Conservation (phyloP, 2,888 invertebrate genomes). For the Melipona beecheii region DNA sequence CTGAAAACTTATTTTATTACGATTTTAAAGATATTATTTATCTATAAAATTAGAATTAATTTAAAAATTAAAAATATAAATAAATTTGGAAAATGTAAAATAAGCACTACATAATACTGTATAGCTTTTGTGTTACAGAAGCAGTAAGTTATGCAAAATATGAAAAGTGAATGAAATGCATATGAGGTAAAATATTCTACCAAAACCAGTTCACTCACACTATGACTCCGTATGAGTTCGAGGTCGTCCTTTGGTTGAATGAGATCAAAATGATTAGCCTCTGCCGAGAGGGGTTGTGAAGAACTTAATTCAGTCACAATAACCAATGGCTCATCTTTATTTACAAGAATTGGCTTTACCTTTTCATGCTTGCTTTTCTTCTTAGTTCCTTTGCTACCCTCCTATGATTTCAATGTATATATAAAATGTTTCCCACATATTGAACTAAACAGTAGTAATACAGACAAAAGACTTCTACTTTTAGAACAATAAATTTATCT, state of each 20-base stretch:
- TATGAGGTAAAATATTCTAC: conserved; percentile 51
- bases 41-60: conserved; percentile 11
- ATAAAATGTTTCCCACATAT: conserved; percentile 76
- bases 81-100: conserved; percentile 27
- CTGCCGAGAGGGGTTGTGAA: conserved; percentile 83
- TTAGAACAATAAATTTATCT: conserved; percentile 22
- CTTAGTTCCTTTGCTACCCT: conserved; percentile 85
- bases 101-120: conserved; percentile 35
- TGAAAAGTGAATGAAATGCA: conserved; percentile 50
- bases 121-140: conserved; percentile 42
- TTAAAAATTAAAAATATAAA: conserved; percentile 8
- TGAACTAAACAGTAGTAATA: conserved; percentile 27
- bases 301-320: conserved; percentile 79
- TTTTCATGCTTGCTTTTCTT: conserved; percentile 89
- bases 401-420: conserved; percentile 75
- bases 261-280: conserved; percentile 90
- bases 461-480: conserved; percentile 34
- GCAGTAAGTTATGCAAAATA: conserved; percentile 40
- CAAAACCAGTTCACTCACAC: conserved; percentile 83
- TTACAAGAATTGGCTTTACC: conserved; percentile 90
- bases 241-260: conserved; percentile 93
- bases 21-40: not conserved
- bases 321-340: conserved; percentile 88
- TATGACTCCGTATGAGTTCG: conserved; percentile 85
- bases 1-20: not conserved